Base-by-base conservation (phyloP, 2,113 vertebrate species). In the Ochotona curzoniae region DNA sequence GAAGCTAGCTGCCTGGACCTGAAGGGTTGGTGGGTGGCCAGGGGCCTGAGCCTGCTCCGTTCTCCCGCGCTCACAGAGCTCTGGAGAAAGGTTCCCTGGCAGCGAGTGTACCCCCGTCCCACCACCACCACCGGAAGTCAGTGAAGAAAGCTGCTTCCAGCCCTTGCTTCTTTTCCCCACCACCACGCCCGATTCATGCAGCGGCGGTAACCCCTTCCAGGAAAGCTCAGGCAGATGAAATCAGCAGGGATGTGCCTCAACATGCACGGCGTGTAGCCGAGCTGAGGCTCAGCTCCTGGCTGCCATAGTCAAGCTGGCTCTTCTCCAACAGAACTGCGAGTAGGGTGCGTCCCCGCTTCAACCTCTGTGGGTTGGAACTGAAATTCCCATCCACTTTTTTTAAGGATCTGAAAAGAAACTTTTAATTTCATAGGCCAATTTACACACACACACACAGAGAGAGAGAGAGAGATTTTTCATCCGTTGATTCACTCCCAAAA, bases 191-290 rank as follows among this genome's bases (percentile, higher is more conserved):
- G 95, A 84, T 97, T 97, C 97, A 93, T 90, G 96, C 95, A 97
- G 95, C 28, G 96, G 91, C 83, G 81, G 95, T 89, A 95, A 94
- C 94, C 96, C 95, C 89, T 98, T 95, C 96, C 97, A 97, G 96
- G 96, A 97, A 97, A 89, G 89, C 82, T 83, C 73, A n/a, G 54
- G 44, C 90, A 54, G 91, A 95, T 96, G 96, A 93, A 97, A 97
- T 97, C 97, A 92, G 97, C 94, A 96, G 71, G 91, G 94, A 97
- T 92, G 86, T 96, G 97, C 96, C 92, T 87, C 84, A 82, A 93
- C 96, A 92, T 11, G 90, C 78, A 32, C 0, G 1, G 63, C 80
- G 94, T 67, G 93, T n/a, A n/a, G n/a, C n/a, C n/a, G n/a, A n/a
- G n/a, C n/a, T n/a, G n/a, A n/a, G n/a, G n/a, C n/a, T n/a, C n/a